Percentiles rank a stretch among this genome's conserved stretches.
These are phyloP conservation scores for Anoplophora glabripennis DNA, from an alignment of 1,140 invertebrate species.

Conservation along the genomic window DNA sequence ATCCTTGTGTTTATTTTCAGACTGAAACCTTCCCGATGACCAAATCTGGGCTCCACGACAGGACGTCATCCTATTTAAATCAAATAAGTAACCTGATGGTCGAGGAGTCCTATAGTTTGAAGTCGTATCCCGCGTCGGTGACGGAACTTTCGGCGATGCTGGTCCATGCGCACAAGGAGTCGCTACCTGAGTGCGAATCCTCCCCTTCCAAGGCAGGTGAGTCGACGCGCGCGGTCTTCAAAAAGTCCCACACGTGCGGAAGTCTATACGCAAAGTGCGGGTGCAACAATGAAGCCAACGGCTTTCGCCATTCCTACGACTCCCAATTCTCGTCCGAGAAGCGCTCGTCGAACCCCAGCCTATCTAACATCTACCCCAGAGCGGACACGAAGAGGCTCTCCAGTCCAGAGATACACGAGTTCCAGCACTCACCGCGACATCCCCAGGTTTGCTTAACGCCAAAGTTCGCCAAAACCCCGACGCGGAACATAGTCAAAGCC, in stretches of 20 bases:
- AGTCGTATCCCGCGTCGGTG: slow-evolving; percentile 35
- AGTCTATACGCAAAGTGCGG: slow-evolving; percentile 47
- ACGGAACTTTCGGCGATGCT: slow-evolving; percentile 33
- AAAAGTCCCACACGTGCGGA: slow-evolving; percentile 46
- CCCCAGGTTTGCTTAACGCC: background rate
- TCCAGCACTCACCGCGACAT: background rate
- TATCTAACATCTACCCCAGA: slow-evolving; percentile 7
- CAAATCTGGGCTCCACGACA: slow-evolving; percentile 18
- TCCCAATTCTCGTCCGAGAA: background rate
- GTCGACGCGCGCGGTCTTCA: slow-evolving; percentile 28
- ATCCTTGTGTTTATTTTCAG: background rate
- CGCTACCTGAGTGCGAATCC: slow-evolving; percentile 8
- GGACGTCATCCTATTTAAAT: slow-evolving; percentile 22
- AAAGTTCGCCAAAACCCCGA: background rate
- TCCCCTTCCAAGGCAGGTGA: slow-evolving; percentile 15
- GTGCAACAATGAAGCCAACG: slow-evolving; percentile 34
- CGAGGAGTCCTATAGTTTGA: slow-evolving; percentile 26
- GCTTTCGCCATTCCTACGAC: background rate
- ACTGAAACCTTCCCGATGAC: slow-evolving; percentile 26
- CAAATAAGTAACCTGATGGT: slow-evolving; percentile 29
- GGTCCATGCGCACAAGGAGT: slow-evolving; percentile 32
- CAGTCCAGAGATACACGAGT: slow-evolving; percentile 40
- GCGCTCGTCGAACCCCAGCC: slow-evolving; percentile 22
- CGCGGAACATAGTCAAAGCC: slow-evolving; percentile 22
- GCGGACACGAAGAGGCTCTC: slow-evolving; percentile 38